Percentiles rank a stretch among this genome's conserved stretches.
Conservation (phyloP, 1,140 invertebrate genomes). For the Trissolcus basalis region DNA sequence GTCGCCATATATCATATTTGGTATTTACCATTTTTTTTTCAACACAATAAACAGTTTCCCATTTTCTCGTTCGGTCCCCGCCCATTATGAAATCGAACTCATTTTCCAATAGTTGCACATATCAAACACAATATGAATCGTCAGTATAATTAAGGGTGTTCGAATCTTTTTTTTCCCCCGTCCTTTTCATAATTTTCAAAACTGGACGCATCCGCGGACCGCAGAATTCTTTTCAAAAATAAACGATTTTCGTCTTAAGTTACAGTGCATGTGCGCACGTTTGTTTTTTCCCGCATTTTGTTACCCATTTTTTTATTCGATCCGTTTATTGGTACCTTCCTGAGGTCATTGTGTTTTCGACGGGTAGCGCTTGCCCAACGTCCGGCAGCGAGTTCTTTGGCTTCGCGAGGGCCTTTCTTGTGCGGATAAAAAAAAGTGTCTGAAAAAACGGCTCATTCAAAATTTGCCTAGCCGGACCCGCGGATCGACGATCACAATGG, state of each 20-base stretch:
- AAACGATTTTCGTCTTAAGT: conserved; percentile 27
- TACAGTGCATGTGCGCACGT: conserved; percentile 25
- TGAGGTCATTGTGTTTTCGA: conserved; percentile 59
- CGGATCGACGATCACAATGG: conserved; percentile 38
- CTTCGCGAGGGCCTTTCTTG: conserved; percentile 47
- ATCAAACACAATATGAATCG: too few species aligned
- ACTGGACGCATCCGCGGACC: not conserved
- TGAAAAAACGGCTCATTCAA: conserved; percentile 68
- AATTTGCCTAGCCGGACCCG: conserved; percentile 70
- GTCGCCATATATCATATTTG: too few species aligned
- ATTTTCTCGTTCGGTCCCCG: too few species aligned
- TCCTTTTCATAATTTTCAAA: conserved; percentile 1
- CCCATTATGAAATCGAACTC: not conserved
- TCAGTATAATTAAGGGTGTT: too few species aligned
- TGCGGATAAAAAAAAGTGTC: conserved; percentile 25
- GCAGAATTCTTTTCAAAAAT: not conserved
- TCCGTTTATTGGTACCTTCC: conserved; percentile 57
- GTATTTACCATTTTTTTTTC: too few species aligned
- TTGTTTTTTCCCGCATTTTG: conserved; percentile 32
- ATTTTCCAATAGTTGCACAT: conserved; percentile 1
- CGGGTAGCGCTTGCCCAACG: conserved; percentile 62
- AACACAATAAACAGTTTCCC: too few species aligned
- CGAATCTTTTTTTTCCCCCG: not conserved
- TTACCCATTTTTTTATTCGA: conserved; percentile 41
- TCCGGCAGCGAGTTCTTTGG: conserved; percentile 61